Evolutionary conservation across 2,888 invertebrate genomes (phyloP).

Genomic region (Lepidocyrtinus sp.): DNA sequence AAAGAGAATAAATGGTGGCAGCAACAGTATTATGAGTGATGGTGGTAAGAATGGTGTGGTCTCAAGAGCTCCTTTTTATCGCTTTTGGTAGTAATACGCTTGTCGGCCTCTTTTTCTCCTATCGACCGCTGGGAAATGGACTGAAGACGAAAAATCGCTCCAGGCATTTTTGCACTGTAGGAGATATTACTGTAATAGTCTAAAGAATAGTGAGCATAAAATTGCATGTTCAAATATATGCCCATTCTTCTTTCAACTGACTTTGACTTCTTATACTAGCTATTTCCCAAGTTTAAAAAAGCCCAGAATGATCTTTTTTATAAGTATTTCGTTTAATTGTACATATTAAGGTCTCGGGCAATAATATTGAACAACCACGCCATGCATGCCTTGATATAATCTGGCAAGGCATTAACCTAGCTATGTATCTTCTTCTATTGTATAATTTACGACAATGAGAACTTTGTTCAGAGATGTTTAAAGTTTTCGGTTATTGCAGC

Average conservation of each 20-base stretch:
- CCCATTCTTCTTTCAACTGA: background rate
- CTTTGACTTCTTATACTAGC: too few relatives aligned
- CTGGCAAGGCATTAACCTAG: background rate
- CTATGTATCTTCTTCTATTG: background rate
- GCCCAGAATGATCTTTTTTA: slow-evolving; percentile 3
- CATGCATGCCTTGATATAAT: background rate
- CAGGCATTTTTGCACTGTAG: slow-evolving; percentile 56
- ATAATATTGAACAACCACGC: background rate
- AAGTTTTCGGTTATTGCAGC: too few relatives aligned
- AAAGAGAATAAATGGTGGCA: background rate
- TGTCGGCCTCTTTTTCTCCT: slow-evolving; percentile 42
- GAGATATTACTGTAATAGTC: slow-evolving; percentile 34
- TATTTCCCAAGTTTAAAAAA: too few relatives aligned
- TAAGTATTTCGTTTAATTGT: background rate
- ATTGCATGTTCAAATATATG: background rate
- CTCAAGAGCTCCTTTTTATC: slow-evolving; percentile 36
- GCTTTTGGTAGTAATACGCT: slow-evolving; percentile 28
- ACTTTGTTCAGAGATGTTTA: background rate
- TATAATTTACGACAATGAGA: background rate
- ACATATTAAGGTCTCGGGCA: slow-evolving; percentile 2
- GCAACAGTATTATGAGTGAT: slow-evolving; percentile 34
- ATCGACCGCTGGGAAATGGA: slow-evolving; percentile 49
- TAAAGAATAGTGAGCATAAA: slow-evolving; percentile 1
- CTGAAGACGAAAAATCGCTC: slow-evolving; percentile 42
- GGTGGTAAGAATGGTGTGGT: slow-evolving; percentile 41